Evolutionary conservation across 1,140 invertebrate genomes (phyloP), one percentile per base, ranked within the genome.

Genomic region (Vanessa tameamea): DNA sequence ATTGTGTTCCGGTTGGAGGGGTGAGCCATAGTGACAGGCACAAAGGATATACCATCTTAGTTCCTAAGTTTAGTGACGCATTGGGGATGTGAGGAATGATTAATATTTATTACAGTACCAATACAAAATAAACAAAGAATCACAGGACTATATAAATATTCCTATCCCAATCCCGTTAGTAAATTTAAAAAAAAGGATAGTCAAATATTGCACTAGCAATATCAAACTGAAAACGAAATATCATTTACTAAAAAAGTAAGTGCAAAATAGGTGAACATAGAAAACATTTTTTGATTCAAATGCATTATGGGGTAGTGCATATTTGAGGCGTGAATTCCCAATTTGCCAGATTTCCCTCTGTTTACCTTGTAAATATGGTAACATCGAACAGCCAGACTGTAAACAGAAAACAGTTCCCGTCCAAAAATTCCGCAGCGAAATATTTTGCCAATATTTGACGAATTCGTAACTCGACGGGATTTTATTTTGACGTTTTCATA

Each of bases 361-460:
- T 87, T 86, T 84, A 75, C 79, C 31, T 57, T 73, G 78, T 80
- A 84, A 86, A 86, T 76, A 87, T 76, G 80, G 77, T 61, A 78
- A 81, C 79, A 78, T 76, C 48, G 73, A 67, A 79, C 82, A 77
- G 80, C 72, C 83, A 84, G 83, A 87, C 81, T 75, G 81, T 78
- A 81, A 87, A 87, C 80, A 84, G 74, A 80, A 51, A 76, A 75
- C 68, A 64, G 23, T 66, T 66, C 64, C 61, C 72, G 69, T 66
- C 68, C 72, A 70, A 82, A 80, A 78, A 73, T 79, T 68, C 73
- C 70, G 64, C 72, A 67, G 68, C 72, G 73, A 79, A 82, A 86
- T 83, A 80, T 84, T 82, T 75, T 59, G 79, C 78, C 80, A 82
- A 81, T 86, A 83, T 86, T 86, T 83, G 78, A 77, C 69, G 78